phyloP scores from a whole-genome alignment of 2,113 vertebrate species.

The Cyprinodon brontotheroides region DNA sequence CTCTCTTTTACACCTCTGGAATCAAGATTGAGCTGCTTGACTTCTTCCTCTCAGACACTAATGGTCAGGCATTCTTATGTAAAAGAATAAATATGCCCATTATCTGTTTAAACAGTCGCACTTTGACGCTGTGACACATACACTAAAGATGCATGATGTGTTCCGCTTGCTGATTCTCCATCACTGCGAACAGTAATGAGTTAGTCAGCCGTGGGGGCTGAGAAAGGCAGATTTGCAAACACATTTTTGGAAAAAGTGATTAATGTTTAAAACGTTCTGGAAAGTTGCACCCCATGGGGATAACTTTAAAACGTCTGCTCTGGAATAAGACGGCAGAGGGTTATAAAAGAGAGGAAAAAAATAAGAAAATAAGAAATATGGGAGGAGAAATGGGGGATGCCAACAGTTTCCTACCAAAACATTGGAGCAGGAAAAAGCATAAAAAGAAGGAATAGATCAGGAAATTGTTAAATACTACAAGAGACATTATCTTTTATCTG shows the following conservation, averaged over 20 bases:
- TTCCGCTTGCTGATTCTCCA: constrained; percentile 22
- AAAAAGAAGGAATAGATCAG: constrained; percentile 3
- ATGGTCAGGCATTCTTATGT: constrained; percentile 67
- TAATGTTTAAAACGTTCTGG: constrained; percentile 30
- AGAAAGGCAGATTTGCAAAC: constrained; percentile 31
- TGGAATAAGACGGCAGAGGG: constrained; percentile 8
- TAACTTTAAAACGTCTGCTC: constrained; percentile 12
- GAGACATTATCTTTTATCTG: constrained; percentile 16
- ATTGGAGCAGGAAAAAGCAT: constrained; percentile 10
- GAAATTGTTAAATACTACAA: constrained; percentile 19
- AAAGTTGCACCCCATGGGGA: constrained; percentile 1
- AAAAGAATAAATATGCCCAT: constrained; percentile 58
- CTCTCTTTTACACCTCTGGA: constrained; percentile 46
- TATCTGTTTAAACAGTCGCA: constrained; percentile 48
- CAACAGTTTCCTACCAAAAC: constrained; percentile 6
- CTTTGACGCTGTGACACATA: constrained; percentile 35
- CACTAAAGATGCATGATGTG: constrained; percentile 48
- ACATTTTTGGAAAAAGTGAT: constrained; percentile 50
- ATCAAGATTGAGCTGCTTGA: constrained; percentile 50
- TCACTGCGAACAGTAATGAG: constrained; percentile 32
- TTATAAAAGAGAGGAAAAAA: not conserved
- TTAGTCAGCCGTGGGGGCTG: constrained; percentile 27
- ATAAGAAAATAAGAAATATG: constrained; percentile 8
- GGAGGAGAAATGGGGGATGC: not conserved
- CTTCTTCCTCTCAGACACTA: constrained; percentile 41